phyloP scores from a whole-genome alignment of 2,797 vertebrate species.

The Crypturellus tataupa region DNA sequence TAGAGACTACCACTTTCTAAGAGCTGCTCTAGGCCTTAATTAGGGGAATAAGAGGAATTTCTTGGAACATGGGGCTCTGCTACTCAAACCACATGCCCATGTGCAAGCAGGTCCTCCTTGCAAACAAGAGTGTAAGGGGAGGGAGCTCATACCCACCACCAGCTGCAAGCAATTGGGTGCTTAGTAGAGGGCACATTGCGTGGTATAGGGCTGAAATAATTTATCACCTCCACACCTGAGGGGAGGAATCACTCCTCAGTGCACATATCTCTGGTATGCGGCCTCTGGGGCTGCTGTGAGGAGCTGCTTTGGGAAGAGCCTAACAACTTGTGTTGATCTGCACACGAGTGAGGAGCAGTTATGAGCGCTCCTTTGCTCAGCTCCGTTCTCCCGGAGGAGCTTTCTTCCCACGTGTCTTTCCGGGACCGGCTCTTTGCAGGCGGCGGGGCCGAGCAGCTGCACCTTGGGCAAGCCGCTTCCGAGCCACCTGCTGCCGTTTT shows the following conservation, averaged over 20 bases:
- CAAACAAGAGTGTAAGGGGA: accelerated
- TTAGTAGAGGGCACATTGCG: background rate
- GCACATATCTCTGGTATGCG: accelerated
- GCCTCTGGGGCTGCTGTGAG: no score
- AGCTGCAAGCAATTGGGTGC: accelerated
- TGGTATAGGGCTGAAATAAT: background rate
- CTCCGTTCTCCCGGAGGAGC: accelerated
- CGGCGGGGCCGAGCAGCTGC: constrained; percentile 34
- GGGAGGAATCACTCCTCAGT: background rate
- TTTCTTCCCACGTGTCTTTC: background rate
- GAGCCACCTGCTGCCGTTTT: background rate
- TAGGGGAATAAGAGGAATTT: accelerated
- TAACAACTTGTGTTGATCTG: accelerated
- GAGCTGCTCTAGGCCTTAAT: background rate
- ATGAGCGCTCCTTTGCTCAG: background rate
- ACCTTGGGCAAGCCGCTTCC: background rate
- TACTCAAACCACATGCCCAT: background rate
- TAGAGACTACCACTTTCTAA: background rate
- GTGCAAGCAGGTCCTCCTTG: background rate
- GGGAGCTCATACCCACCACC: accelerated
- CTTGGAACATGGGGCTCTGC: accelerated
- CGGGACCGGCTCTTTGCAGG: background rate
- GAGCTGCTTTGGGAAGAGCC: background rate
- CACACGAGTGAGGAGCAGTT: accelerated
- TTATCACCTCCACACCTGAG: background rate